phyloP scores from a whole-genome alignment of 2,888 invertebrate genomes.

The Leucania comma region DNA sequence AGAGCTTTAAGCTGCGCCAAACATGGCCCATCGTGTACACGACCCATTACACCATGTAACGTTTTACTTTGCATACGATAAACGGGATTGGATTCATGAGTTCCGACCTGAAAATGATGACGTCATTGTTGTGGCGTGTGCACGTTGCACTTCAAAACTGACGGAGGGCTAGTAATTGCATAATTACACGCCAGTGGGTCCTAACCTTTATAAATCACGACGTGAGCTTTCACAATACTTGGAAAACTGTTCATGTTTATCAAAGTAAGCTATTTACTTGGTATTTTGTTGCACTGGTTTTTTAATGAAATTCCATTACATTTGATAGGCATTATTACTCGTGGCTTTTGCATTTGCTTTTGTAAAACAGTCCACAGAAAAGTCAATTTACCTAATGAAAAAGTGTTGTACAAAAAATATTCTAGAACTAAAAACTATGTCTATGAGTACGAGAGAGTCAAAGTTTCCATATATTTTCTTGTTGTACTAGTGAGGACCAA shows the following conservation, averaged over 20 bases:
- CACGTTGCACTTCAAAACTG: slow-evolving; percentile 57
- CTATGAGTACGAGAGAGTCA: not conserved
- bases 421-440: not conserved
- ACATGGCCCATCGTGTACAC: slow-evolving; percentile 46
- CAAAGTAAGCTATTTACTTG: slow-evolving; percentile 28
- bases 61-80: slow-evolving; percentile 61
- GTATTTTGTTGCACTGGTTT: slow-evolving; percentile 13
- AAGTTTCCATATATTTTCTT: not conserved
- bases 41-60: slow-evolving; percentile 57
- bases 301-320: slow-evolving; percentile 8
- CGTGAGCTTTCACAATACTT: slow-evolving; percentile 33
- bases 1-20: slow-evolving; percentile 31
- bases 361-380: not conserved
- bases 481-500: not conserved
- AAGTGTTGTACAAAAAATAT: not conserved
- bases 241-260: slow-evolving; percentile 30
- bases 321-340: not conserved
- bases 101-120: slow-evolving; percentile 61
- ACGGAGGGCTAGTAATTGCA: slow-evolving; percentile 61
- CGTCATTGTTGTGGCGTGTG: slow-evolving; percentile 61
- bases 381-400: not conserved
- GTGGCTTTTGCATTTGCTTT: not conserved
- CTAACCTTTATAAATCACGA: slow-evolving; percentile 43
- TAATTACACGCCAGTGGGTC: slow-evolving; percentile 53
- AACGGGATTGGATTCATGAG: slow-evolving; percentile 56